phyloP scores from a whole-genome alignment of 1,140 invertebrate species.

The Brachionus calyciflorus region DNA sequence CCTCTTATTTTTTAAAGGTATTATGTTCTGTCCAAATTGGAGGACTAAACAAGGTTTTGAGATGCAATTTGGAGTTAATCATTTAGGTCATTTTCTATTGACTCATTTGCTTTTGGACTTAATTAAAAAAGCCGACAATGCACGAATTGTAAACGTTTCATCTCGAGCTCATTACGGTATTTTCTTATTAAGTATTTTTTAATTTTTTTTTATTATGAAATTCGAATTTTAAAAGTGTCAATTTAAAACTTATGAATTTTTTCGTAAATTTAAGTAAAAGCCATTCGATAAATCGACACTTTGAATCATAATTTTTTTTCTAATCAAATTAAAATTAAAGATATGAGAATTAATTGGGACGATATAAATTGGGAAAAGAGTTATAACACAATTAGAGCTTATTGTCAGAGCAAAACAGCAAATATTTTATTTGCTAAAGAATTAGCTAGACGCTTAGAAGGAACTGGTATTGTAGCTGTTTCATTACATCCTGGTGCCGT shows the following conservation, averaged over 20 bases:
- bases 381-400: slow-evolving; percentile 52
- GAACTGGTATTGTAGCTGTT: slow-evolving; percentile 52
- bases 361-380: slow-evolving; percentile 47
- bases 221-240: too few species aligned
- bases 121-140: slow-evolving; percentile 65
- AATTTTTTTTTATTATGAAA: neutral
- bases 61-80: slow-evolving; percentile 62
- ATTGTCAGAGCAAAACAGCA: slow-evolving; percentile 51
- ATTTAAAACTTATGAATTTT: too few species aligned
- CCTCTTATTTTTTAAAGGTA: slow-evolving; percentile 56
- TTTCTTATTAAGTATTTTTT: slow-evolving; percentile 19
- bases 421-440: slow-evolving; percentile 47
- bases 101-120: slow-evolving; percentile 77
- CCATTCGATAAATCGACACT: too few species aligned
- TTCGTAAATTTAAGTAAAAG: too few species aligned
- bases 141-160: slow-evolving; percentile 78
- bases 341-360: slow-evolving; percentile 35
- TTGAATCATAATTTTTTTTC: neutral
- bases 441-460: slow-evolving; percentile 20
- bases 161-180: slow-evolving; percentile 70
- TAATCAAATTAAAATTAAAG: neutral
- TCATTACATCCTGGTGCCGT: slow-evolving; percentile 58
- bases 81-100: slow-evolving; percentile 64
- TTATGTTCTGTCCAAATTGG: slow-evolving; percentile 64
- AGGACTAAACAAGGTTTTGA: slow-evolving; percentile 62